Evolutionary conservation across 2,113 vertebrate species (phyloP).

Genomic region (Bagarius yarrelli): DNA sequence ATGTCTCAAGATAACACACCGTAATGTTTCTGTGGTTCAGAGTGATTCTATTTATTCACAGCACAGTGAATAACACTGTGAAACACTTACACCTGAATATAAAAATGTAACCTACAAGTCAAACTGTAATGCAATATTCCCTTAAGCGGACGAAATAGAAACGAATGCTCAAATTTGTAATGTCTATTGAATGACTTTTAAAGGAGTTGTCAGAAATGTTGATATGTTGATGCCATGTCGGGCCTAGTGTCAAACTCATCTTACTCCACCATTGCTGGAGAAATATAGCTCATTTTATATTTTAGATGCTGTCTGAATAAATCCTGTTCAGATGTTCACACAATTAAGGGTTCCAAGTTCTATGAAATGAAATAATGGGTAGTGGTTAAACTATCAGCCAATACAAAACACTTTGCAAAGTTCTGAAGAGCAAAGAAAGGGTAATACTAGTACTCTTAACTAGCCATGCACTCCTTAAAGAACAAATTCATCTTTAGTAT

Average conservation of each 20-base stretch:
- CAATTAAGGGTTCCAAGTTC: slow-evolving; percentile 19
- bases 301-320: slow-evolving; percentile 17
- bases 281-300: slow-evolving; percentile 27
- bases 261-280: neutral
- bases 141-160: neutral
- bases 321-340: slow-evolving; percentile 15
- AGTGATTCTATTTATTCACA: neutral
- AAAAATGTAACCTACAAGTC: slow-evolving; percentile 4
- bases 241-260: slow-evolving; percentile 44
- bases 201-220: slow-evolving; percentile 12
- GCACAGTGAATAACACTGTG: neutral
- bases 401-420: neutral
- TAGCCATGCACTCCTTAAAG: too few species aligned
- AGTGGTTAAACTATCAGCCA: slow-evolving; percentile 1
- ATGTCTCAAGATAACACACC: slow-evolving; percentile 14
- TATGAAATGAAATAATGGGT: neutral
- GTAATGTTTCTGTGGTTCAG: neutral
- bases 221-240: slow-evolving; percentile 29
- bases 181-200: neutral
- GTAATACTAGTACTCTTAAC: neutral
- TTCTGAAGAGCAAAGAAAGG: neutral
- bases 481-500: too few species aligned
- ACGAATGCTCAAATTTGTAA: slow-evolving; percentile 3
- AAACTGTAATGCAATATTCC: neutral
- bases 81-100: neutral